Percentiles rank a stretch among this genome's conserved stretches.
These are phyloP conservation scores for Ginglymostoma cirratum DNA, from an alignment of 2,113 vertebrate genomes.

Conservation along the genomic window DNA sequence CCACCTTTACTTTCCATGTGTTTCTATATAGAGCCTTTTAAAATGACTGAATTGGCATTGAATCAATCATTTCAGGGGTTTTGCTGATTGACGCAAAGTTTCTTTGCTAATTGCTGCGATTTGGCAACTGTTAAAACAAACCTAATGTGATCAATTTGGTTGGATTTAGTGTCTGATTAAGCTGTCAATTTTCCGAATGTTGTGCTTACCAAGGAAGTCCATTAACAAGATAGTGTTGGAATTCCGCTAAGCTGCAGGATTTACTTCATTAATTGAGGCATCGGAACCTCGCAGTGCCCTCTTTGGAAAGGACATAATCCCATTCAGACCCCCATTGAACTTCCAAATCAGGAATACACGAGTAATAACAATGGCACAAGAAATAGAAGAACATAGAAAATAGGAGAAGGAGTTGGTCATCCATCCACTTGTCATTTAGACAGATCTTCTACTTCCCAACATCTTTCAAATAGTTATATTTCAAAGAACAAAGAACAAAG, in stretches of 20 bases:
- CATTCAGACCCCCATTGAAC: background rate
- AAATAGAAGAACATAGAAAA: too few relatives aligned
- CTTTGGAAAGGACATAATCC: background rate
- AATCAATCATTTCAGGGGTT: background rate
- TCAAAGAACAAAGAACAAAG: too few relatives aligned
- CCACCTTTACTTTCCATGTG: background rate
- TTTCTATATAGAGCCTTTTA: background rate
- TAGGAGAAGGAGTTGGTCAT: too few relatives aligned
- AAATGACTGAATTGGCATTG: background rate
- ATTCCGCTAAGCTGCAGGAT: background rate
- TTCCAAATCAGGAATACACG: background rate
- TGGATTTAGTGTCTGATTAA: background rate
- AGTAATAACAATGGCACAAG: background rate
- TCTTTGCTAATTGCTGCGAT: background rate
- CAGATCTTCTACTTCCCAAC: too few relatives aligned
- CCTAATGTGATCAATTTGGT: background rate
- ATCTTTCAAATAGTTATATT: too few relatives aligned
- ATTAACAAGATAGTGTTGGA: background rate
- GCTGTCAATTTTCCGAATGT: background rate
- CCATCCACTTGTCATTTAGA: too few relatives aligned
- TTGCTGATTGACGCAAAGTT: background rate
- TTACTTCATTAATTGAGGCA: background rate
- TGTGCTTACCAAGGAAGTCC: background rate
- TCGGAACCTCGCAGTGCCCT: background rate
- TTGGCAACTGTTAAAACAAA: background rate